A percentile compares a stretch with the other conserved stretches of the same genome.
These are phyloP conservation scores for Mormyrus proboscirostris DNA, from an alignment of 2,797 vertebrate species.

Conservation along the genomic window DNA sequence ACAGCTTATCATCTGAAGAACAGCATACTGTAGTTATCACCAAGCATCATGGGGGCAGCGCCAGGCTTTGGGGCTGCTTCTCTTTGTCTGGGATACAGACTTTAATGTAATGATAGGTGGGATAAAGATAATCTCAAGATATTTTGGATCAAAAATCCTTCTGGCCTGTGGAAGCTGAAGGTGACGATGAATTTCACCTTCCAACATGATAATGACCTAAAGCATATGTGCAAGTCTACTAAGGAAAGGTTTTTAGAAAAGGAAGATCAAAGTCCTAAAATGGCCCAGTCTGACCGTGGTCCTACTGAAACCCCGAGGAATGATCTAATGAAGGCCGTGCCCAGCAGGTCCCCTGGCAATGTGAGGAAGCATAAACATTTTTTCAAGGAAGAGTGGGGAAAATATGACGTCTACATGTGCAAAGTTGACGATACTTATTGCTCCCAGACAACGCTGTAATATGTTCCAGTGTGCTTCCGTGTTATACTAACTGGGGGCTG, in stretches of 20 bases:
- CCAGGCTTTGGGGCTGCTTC: background rate
- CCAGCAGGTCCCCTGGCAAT: background rate
- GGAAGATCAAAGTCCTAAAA: background rate
- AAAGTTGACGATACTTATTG: background rate
- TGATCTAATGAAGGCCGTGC: background rate
- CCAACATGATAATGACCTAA: background rate
- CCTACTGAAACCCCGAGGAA: background rate
- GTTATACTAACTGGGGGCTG: background rate
- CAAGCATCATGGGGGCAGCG: background rate
- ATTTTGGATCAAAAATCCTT: background rate
- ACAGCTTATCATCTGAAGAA: background rate
- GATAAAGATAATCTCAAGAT: background rate
- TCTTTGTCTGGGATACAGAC: background rate
- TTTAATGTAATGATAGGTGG: background rate
- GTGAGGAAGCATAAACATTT: background rate
- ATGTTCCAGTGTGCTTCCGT: background rate
- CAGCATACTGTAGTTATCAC: background rate
- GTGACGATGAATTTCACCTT: background rate
- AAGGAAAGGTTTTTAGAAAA: background rate
- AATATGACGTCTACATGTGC: background rate
- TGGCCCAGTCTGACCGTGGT: background rate
- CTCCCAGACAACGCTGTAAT: background rate
- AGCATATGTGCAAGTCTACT: background rate
- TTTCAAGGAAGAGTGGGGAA: background rate
- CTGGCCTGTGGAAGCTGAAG: background rate